phyloP scores from a whole-genome alignment of 2,888 invertebrate genomes.

The Bombyx huttoni region DNA sequence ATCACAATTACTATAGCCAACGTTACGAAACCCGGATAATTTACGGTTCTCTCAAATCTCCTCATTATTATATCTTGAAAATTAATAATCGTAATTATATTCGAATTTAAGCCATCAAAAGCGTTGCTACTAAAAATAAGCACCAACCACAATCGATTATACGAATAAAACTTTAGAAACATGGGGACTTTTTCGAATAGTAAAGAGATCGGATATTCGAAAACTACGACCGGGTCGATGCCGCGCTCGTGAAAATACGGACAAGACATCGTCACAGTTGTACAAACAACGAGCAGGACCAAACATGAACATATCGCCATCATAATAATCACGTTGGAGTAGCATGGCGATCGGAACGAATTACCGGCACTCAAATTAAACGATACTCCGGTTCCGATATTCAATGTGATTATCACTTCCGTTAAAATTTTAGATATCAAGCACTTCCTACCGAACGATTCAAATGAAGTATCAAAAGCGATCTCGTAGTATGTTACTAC shows the following conservation, averaged over 20 bases:
- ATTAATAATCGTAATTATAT: constrained; percentile 25
- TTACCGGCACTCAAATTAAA: constrained; percentile 33
- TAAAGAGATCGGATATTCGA: constrained; percentile 21
- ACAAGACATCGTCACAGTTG: constrained; percentile 39
- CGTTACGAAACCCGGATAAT: constrained; percentile 31
- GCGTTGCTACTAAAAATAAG: constrained; percentile 28
- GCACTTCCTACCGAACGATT: constrained; percentile 19
- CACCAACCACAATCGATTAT: constrained; percentile 29
- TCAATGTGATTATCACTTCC: constrained; percentile 27
- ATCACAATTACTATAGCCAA: constrained; percentile 17
- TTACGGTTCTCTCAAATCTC: constrained; percentile 19
- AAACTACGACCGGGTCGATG: constrained; percentile 15
- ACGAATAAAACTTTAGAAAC: constrained; percentile 29
- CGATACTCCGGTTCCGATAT: constrained; percentile 38
- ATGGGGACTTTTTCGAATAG: constrained; percentile 42
- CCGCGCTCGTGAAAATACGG: constrained; percentile 36
- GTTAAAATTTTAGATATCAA: constrained; percentile 21
- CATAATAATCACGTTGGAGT: constrained; percentile 36
- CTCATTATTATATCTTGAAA: constrained; percentile 26
- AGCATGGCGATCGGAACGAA: constrained; percentile 44
- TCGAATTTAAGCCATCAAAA: constrained; percentile 23
- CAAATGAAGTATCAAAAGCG: constrained; percentile 36
- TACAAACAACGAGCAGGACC: constrained; percentile 23
- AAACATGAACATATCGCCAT: constrained; percentile 23
- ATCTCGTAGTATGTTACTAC: constrained; percentile 32